Percentiles rank a stretch among this genome's conserved stretches.
Evolutionary conservation across 30 jellyfish, hydroid and myxozoan species (phyloP).

Genomic region (Nemopilema nomurai): DNA sequence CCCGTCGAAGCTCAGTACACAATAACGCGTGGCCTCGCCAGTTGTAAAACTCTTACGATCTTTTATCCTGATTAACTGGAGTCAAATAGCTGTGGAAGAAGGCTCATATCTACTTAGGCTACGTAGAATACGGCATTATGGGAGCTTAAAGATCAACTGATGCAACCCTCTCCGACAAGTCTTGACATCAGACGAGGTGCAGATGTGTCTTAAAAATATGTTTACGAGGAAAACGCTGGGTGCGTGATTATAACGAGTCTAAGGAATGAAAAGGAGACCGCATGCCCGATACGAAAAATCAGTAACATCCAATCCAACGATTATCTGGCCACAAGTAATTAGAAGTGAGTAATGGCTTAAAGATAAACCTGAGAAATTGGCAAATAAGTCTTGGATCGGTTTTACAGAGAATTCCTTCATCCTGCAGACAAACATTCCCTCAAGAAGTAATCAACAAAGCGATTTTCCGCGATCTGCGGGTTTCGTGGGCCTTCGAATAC

Average conservation of each 20-base stretch:
- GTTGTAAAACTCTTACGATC: neutral
- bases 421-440: no score
- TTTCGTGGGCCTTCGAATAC: no score
- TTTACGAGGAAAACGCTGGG: neutral
- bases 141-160: neutral
- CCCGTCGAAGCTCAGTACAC: neutral
- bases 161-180: neutral
- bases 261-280: neutral
- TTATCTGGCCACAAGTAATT: neutral
- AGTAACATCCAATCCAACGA: neutral
- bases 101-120: neutral
- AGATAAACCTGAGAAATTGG: no score
- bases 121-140: neutral
- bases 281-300: neutral
- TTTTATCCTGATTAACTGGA: neutral
- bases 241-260: neutral
- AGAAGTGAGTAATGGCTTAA: no score
- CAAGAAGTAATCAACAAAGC: no score
- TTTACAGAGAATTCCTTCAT: no score
- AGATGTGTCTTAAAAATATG: neutral
- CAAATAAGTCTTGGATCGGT: no score
- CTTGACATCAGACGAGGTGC: neutral
- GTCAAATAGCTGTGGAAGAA: neutral
- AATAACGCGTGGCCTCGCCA: neutral
- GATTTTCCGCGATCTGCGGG: no score